Evolutionary conservation across 2,888 invertebrate species (phyloP).

Genomic region (Amphimallon solstitiale): DNA sequence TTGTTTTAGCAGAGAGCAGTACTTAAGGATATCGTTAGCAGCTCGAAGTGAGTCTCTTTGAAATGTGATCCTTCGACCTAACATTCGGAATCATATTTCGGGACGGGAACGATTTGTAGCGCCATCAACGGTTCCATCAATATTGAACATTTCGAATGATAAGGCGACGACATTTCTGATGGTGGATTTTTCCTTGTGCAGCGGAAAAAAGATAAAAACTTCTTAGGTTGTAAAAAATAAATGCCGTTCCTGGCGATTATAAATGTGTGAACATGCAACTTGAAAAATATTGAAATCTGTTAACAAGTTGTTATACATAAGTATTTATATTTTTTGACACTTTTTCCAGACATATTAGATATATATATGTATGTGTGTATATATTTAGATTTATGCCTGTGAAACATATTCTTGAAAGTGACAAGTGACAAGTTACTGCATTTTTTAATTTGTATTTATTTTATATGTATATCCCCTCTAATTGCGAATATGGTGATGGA

Average conservation of each 20-base stretch:
- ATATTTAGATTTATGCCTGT: too few relatives aligned
- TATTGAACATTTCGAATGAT: neutral
- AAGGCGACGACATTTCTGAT: conserved; percentile 8
- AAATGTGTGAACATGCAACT: neutral
- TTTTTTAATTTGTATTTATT: too few relatives aligned
- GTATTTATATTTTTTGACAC: too few relatives aligned
- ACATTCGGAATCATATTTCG: conserved; percentile 25
- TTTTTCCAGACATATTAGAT: too few relatives aligned
- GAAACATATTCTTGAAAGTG: too few relatives aligned
- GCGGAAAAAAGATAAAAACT: neutral
- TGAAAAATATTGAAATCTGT: neutral
- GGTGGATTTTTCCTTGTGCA: neutral
- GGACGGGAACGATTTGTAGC: conserved; percentile 10
- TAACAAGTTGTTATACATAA: neutral
- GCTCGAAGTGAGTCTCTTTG: conserved; percentile 6
- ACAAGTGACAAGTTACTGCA: too few relatives aligned
- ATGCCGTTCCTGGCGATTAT: neutral
- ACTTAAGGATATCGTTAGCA: conserved; percentile 13
- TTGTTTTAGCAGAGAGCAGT: conserved; percentile 21
- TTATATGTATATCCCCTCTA: too few relatives aligned
- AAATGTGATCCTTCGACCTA: conserved; percentile 19
- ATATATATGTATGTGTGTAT: too few relatives aligned
- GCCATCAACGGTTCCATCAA: conserved; percentile 20
- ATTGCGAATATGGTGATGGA: too few relatives aligned
- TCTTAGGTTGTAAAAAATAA: neutral